These are phyloP conservation scores for Phoxinus dragarum DNA, from an alignment of 2,797 vertebrate species.

Conservation along the genomic window DNA sequence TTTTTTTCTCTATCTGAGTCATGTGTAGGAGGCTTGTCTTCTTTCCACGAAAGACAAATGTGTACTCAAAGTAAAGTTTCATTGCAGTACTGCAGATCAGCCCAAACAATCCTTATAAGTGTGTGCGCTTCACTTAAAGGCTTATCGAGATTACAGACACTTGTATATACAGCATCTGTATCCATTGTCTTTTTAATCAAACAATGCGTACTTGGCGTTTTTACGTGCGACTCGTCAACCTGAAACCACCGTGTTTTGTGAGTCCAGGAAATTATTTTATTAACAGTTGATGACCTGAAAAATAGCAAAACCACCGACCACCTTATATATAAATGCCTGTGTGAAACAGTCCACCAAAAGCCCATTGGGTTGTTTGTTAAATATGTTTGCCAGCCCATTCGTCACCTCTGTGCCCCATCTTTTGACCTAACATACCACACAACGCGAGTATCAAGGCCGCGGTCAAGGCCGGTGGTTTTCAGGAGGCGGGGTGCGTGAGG, in stretches of 20 bases:
- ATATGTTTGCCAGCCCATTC: constrained; percentile 14
- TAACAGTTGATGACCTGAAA: constrained; percentile 35
- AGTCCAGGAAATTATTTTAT: constrained; percentile 13
- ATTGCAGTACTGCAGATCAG: constrained; percentile 1
- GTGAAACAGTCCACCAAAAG: constrained; percentile 36
- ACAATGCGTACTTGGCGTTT: not conserved
- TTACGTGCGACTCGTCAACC: not conserved
- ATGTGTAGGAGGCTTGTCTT: constrained; percentile 32
- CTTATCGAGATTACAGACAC: constrained; percentile 15
- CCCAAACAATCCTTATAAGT: constrained; percentile 14
- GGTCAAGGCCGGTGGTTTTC: constrained; percentile 34
- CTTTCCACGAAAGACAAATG: not conserved
- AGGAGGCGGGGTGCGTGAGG: constrained; percentile 63
- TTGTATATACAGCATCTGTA: constrained; percentile 13
- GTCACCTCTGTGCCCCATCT: constrained; percentile 3
- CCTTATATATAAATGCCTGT: constrained; percentile 13
- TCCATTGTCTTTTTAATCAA: constrained; percentile 18
- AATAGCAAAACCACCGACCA: constrained; percentile 22
- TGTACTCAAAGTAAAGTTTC: constrained; percentile 27
- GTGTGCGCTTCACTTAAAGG: not conserved
- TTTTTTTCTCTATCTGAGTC: constrained; percentile 41
- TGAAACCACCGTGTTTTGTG: not conserved
- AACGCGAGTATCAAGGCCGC: constrained; percentile 31
- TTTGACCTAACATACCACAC: constrained; percentile 28
- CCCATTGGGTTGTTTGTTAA: constrained; percentile 37